Evolutionary conservation across 2,888 invertebrate species (phyloP).

Genomic region (Pachydiplax longipennis): DNA sequence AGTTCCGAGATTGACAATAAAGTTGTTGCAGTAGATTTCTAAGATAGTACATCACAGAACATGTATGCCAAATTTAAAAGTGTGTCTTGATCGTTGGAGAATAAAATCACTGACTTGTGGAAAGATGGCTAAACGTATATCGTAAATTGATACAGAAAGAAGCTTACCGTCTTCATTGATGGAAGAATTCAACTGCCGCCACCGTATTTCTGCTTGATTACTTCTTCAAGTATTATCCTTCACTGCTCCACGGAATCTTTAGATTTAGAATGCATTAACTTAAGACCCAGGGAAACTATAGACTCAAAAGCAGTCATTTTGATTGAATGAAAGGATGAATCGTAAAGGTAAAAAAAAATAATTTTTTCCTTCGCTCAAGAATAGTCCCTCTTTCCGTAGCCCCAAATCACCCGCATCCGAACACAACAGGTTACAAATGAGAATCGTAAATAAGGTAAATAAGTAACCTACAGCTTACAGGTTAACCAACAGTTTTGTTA

Average conservation of each 20-base stretch:
- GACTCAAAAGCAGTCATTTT: slow-evolving; percentile 67
- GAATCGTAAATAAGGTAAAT: not conserved
- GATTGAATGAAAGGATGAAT: not conserved
- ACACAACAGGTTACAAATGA: not conserved
- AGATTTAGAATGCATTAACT: slow-evolving; percentile 80
- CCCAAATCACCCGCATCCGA: not conserved
- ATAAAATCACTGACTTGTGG: not conserved
- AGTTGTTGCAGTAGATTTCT: not conserved
- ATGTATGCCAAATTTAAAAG: not conserved
- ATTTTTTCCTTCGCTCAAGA: no score
- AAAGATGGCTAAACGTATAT: not conserved
- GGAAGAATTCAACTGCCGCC: not conserved
- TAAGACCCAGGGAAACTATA: slow-evolving; percentile 78
- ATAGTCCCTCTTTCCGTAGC: no score
- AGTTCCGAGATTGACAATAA: not conserved
- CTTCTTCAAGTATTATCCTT: slow-evolving; percentile 76
- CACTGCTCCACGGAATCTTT: slow-evolving; percentile 80
- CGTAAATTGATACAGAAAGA: not conserved
- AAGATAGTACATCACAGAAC: not conserved
- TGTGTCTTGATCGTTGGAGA: not conserved
- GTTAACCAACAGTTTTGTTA: not conserved
- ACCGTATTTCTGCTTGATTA: slow-evolving; percentile 62
- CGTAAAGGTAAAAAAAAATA: not conserved
- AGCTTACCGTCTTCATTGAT: slow-evolving; percentile 1
- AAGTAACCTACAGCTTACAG: not conserved